Percentiles rank a stretch among this genome's conserved stretches.
These are phyloP conservation scores for Diadema setosum DNA, from an alignment of 35 echinoderm and acorn worm species.

Conservation along the genomic window DNA sequence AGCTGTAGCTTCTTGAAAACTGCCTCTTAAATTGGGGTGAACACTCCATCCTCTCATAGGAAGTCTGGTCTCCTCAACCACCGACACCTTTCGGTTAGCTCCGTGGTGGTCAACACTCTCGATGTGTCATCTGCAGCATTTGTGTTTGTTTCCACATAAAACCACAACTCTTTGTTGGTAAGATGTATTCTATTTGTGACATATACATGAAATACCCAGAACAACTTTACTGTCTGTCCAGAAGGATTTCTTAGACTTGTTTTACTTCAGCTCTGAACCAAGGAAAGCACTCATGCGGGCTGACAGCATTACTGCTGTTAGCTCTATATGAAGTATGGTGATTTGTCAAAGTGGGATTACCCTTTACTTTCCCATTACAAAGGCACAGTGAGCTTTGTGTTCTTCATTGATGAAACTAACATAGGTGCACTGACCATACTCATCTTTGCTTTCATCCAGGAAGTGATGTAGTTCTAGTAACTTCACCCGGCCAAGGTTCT, in stretches of 20 bases:
- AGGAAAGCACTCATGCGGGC: constrained; percentile 12
- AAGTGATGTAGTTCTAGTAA: constrained; percentile 41
- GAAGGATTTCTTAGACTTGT: neutral
- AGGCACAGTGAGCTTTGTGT: neutral
- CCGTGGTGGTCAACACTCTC: neutral
- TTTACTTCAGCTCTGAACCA: constrained; percentile 10
- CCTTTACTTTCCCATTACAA: constrained; percentile 44
- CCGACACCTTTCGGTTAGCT: neutral
- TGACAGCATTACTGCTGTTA: constrained; percentile 46
- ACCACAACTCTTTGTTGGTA: constrained; percentile 26
- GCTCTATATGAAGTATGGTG: constrained; percentile 60
- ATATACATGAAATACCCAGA: constrained; percentile 27
- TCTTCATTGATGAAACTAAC: constrained; percentile 11
- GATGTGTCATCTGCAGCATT: constrained; percentile 55
- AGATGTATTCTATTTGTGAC: constrained; percentile 44
- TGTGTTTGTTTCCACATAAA: neutral
- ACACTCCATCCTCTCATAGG: neutral
- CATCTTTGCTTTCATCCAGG: constrained; percentile 22
- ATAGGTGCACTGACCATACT: constrained; percentile 44
- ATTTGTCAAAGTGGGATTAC: constrained; percentile 50
- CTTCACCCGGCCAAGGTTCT: neutral
- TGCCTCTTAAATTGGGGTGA: neutral
- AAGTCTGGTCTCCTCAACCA: constrained; percentile 43
- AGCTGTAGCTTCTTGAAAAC: neutral
- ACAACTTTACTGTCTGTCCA: constrained; percentile 74